Base-by-base conservation (phyloP, 2,888 invertebrate species). In the Portevinia maculata region DNA sequence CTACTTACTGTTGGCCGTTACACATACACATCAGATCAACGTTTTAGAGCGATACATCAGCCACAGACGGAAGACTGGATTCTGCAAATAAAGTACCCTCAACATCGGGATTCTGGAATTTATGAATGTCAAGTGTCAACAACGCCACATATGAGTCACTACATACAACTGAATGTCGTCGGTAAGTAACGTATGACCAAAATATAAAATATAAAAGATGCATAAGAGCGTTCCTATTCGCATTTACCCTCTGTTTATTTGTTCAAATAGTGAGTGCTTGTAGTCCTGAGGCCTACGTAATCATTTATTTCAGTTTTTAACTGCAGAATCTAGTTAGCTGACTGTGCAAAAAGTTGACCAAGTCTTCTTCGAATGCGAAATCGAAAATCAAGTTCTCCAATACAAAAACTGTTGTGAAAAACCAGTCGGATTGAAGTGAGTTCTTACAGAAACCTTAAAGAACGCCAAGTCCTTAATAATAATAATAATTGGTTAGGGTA, bases 81-180 rank as follows among this genome's bases (percentile, higher is more conserved):
- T 84, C 93, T 98, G 86, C 96, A 96, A 93, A 96, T 98, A 91
- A 97, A 97, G 91, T 97, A 97, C 90, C 96, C 97, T 0, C 97
- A 97, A 90, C 95, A 96, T 89, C 93, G 96, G 86, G 97, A 98
- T 79, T 90, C 91, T 1, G 97, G 97, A 79, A 94, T 96, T 87
- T 98, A 98, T 91, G 97, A 98, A 92, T 98, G 97, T 91, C 98
- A 98, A 93, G 96, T 98, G 89, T 97, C 97, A 86, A 97, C 97
- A 83, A 97, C 97, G 74, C 97, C 97, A 19, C 97, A 97, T 89
- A 95, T 97, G 93, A 96, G 97, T 88, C 97, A 97, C 91, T 97
- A 96, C 90, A 95, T 98, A 89, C 95, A 97, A 90, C 93, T 98
- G 86, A 95, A 94, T 88, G 97, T 98, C 86, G 96, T 97, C 87